Percentiles rank a stretch among this genome's conserved stretches.
These are phyloP conservation scores for Nephrotoma flavescens DNA, from an alignment of 2,888 invertebrate species.

Conservation along the genomic window DNA sequence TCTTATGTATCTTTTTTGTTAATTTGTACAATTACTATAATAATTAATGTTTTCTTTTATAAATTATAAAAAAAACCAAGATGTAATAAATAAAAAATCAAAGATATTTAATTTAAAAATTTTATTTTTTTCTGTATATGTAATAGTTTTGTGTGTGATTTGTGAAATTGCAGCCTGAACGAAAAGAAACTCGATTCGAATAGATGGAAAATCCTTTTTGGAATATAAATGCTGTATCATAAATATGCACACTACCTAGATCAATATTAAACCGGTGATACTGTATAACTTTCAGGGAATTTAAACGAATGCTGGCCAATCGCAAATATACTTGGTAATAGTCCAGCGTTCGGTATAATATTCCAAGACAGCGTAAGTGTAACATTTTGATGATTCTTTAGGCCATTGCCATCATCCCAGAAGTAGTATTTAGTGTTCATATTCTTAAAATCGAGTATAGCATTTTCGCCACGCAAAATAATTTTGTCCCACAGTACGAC, in stretches of 20 bases:
- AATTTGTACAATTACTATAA: neutral
- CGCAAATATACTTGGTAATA: conserved; percentile 76
- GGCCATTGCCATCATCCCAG: conserved; percentile 97
- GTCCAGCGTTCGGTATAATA: conserved; percentile 95
- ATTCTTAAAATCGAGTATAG: conserved; percentile 82
- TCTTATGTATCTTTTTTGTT: neutral
- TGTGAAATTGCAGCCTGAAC: neutral
- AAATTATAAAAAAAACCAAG: neutral
- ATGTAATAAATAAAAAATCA: neutral
- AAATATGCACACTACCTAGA: neutral
- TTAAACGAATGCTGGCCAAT: conserved; percentile 72
- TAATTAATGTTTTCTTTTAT: neutral
- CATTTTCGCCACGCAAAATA: conserved; percentile 83
- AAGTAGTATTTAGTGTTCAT: conserved; percentile 98
- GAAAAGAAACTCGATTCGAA: neutral
- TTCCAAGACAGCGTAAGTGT: conserved; percentile 94
- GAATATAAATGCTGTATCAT: neutral
- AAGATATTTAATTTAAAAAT: neutral
- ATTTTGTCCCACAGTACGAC: conserved; percentile 99
- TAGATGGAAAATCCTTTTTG: neutral
- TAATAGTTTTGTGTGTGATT: neutral
- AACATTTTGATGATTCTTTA: conserved; percentile 88
- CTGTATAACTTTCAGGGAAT: conserved; percentile 81
- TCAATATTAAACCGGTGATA: conserved; percentile 33
- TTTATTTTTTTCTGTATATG: neutral